Percentiles rank a stretch among this genome's conserved stretches.
Conservation (phyloP, 2,797 vertebrate species). For the Oryzias sinensis region DNA sequence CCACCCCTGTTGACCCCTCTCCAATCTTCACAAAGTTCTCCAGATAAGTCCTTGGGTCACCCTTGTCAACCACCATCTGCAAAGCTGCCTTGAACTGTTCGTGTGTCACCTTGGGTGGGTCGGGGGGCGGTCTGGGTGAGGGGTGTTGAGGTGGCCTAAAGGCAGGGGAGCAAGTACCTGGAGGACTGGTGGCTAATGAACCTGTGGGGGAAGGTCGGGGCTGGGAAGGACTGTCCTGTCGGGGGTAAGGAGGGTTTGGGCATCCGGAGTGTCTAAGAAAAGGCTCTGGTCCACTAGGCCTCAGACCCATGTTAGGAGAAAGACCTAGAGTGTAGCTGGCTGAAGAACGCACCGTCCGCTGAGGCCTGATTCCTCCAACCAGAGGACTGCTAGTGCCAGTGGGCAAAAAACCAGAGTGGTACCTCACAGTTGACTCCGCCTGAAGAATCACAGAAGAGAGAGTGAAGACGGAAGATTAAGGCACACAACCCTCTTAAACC, state of each 20-base stretch:
- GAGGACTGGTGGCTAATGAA: constrained; percentile 89
- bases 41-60: constrained; percentile 90
- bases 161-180: constrained; percentile 91
- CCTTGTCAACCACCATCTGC: constrained; percentile 97
- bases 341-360: constrained; percentile 77
- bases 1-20: constrained; percentile 95
- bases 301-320: constrained; percentile 80
- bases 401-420: constrained; percentile 77
- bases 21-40: constrained; percentile 98
- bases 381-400: constrained; percentile 81
- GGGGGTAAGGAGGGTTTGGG: constrained; percentile 74
- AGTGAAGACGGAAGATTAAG: constrained; percentile 37
- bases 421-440: constrained; percentile 76
- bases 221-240: constrained; percentile 83
- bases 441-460: constrained; percentile 50
- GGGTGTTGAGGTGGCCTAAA: constrained; percentile 82
- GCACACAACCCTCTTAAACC: constrained; percentile 47
- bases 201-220: constrained; percentile 89
- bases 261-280: constrained; percentile 82
- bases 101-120: constrained; percentile 90
- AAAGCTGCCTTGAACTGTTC: constrained; percentile 98
- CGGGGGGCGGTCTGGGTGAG: constrained; percentile 79
- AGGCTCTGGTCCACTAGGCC: constrained; percentile 74
- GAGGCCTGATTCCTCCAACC: constrained; percentile 71
- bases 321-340: constrained; percentile 82